These are phyloP conservation scores for Anniella stebbinsi DNA, from an alignment of 2,797 vertebrate genomes.

Conservation along the genomic window DNA sequence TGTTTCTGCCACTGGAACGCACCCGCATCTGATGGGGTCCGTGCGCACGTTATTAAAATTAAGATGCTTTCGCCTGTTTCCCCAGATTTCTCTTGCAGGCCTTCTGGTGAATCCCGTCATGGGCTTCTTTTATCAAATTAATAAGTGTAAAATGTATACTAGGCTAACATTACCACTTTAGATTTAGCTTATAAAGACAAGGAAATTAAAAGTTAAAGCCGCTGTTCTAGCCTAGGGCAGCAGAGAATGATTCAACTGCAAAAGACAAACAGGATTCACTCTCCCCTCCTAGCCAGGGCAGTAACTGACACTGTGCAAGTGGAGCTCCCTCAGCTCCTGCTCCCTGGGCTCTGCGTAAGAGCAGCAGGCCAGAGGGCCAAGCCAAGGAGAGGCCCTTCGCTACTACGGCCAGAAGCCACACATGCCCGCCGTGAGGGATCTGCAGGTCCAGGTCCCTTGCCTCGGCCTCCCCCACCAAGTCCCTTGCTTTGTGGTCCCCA, in stretches of 20 bases:
- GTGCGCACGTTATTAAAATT: background rate
- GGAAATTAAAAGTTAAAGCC: slow-evolving; percentile 19
- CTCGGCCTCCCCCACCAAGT: too few relatives aligned
- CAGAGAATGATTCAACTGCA: background rate
- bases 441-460: too few relatives aligned
- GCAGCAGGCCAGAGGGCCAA: too few relatives aligned
- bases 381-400: too few relatives aligned
- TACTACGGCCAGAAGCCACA: too few relatives aligned
- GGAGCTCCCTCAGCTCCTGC: too few relatives aligned
- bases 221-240: background rate
- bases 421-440: too few relatives aligned
- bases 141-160: slow-evolving; percentile 13
- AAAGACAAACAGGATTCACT: background rate
- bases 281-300: too few relatives aligned
- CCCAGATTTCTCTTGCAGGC: slow-evolving; percentile 10
- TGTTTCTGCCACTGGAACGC: background rate
- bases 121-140: slow-evolving; percentile 23
- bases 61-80: slow-evolving; percentile 36
- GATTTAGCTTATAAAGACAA: slow-evolving; percentile 31
- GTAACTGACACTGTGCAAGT: too few relatives aligned
- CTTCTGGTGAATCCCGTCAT: slow-evolving; percentile 17
- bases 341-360: too few relatives aligned
- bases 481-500: too few relatives aligned
- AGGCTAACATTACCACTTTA: background rate
- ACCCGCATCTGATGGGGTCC: background rate